These are phyloP conservation scores for Petromus typicus DNA, from an alignment of 2,113 vertebrate species.

Conservation along the genomic window DNA sequence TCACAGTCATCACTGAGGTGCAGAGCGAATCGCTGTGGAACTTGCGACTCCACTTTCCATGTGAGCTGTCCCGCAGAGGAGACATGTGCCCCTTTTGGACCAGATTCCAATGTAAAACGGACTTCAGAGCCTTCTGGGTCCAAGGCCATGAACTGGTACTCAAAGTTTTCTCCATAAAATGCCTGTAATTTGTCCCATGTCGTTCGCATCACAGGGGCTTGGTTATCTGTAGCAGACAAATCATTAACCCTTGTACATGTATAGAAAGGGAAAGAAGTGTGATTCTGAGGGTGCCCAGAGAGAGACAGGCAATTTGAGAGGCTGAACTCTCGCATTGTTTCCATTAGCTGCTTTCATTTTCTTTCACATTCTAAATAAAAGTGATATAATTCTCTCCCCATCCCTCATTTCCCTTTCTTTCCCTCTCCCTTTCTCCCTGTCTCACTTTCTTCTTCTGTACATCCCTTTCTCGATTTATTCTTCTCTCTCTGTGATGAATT, in stretches of 20 bases:
- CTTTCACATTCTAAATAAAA: background rate
- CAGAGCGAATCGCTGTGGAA: slow-evolving; percentile 86
- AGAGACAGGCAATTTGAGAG: background rate
- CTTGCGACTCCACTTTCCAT: slow-evolving; percentile 88
- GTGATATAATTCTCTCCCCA: background rate
- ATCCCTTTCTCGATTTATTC: background rate
- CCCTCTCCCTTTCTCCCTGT: no score
- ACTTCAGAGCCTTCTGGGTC: slow-evolving; percentile 92
- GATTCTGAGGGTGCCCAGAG: background rate
- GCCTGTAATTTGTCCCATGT: slow-evolving; percentile 83
- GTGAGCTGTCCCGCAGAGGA: slow-evolving; percentile 91
- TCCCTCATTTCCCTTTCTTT: background rate
- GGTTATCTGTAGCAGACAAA: background rate
- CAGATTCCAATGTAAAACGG: slow-evolving; percentile 89
- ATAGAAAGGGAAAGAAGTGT: background rate
- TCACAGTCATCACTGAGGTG: slow-evolving; percentile 90
- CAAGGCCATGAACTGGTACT: slow-evolving; percentile 90
- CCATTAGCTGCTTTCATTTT: background rate
- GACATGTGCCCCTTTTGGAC: slow-evolving; percentile 88
- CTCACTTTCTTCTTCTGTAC: no score
- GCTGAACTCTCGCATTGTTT: background rate
- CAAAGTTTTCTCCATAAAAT: slow-evolving; percentile 91
- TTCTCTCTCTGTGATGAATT: background rate
- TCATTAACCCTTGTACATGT: background rate
- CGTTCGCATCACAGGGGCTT: background rate